Evolutionary conservation across 2,888 invertebrate species (phyloP).

Genomic region (Odontocolon sp.): DNA sequence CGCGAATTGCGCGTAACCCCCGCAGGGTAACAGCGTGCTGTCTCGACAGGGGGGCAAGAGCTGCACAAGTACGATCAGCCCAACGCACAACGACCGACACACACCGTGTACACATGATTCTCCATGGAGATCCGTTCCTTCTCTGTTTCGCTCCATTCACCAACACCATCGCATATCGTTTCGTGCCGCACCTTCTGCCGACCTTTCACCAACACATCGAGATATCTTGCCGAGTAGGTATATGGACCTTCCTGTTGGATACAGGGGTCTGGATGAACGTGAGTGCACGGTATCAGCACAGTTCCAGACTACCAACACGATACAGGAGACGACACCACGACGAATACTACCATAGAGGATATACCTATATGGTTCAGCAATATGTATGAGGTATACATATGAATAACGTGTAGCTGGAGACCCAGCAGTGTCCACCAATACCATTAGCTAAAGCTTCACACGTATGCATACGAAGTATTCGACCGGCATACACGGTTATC

Average conservation of each 20-base stretch:
- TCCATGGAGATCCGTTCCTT: slow-evolving; percentile 28
- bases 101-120: slow-evolving; percentile 34
- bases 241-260: slow-evolving; percentile 17
- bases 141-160: slow-evolving; percentile 59
- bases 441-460: slow-evolving; percentile 6
- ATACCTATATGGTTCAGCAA: no score
- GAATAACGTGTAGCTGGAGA: slow-evolving; percentile 14
- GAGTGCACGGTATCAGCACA: slow-evolving; percentile 54
- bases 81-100: slow-evolving; percentile 45
- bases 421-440: slow-evolving; percentile 6
- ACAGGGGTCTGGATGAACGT: slow-evolving; percentile 46
- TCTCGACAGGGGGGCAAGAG: slow-evolving; percentile 76
- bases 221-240: slow-evolving; percentile 48
- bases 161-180: slow-evolving; percentile 64
- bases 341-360: slow-evolving; percentile 8
- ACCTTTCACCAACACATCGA: slow-evolving; percentile 69
- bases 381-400: slow-evolving; percentile 9
- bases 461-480: not conserved
- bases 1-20: slow-evolving; percentile 81
- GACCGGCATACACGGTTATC: not conserved
- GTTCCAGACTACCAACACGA: slow-evolving; percentile 58
- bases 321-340: slow-evolving; percentile 44
- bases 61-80: slow-evolving; percentile 16
- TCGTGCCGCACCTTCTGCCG: slow-evolving; percentile 59
- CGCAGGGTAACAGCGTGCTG: slow-evolving; percentile 79